Evolutionary conservation across 2,113 vertebrate species (phyloP), one percentile per base, ranked within the genome.

Genomic region (Prunella himalayana): DNA sequence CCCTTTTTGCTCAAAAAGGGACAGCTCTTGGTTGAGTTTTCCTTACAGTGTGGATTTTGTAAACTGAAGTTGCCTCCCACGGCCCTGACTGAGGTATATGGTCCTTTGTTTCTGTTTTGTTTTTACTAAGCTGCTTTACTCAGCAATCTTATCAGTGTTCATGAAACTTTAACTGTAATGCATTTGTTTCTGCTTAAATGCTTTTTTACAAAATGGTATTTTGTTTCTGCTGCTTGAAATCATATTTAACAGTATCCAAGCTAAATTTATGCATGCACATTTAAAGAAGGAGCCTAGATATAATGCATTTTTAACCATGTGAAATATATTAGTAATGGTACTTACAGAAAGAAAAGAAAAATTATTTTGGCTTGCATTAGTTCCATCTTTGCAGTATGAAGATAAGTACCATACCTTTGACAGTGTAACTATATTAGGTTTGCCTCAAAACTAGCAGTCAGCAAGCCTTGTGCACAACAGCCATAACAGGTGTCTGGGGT

Each of bases 241-340:
- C 28, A 11, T 94, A 61, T 90, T 94, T 75, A 95, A 64, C 64
- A 80, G 89, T 82, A 77, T 82, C 90, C 85, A 82, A 82, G 28
- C 75, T 83, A 88, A 96, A 95, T 92, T 94, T 91, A 94, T 94
- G 81, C 94, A 94, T 0, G 27, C 63, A 12, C 25, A 33, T 93
- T 96, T 93, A 95, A 94, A 92, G 81, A 96, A 83, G 88, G 77
- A 95, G 80, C 54, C 57, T 71, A 85, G 86, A 83, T 90, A 93
- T 79, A 90, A 93, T 81, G 71, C 64, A 61, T 92, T 94, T 96
- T 94, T 92, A 86, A 94, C 70, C 84, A 88, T 82, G 83, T 94
- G 91, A 96, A 96, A 87, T 94, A 95, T 94, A 88, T 89, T 95
- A 97, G 88, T 86, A 64, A 97, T 92, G 86, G 82, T 92, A 83